Conservation (phyloP, 53 echinoderm and acorn worm species). For the Paracentrotus lividus region DNA sequence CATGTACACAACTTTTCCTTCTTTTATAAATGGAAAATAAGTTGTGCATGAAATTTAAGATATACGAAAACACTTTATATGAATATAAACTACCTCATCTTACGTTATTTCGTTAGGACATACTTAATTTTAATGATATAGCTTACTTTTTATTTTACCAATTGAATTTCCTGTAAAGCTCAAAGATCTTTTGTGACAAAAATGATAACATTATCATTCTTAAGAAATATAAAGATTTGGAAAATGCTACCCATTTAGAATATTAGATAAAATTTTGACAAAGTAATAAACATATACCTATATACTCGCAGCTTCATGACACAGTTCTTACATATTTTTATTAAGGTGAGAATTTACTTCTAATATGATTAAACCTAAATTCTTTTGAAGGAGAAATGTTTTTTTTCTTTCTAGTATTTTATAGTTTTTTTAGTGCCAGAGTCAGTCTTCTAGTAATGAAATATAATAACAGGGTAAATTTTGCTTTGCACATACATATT, state of each 20-base stretch:
- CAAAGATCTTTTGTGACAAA: neutral
- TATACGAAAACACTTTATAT: no score
- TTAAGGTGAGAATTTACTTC: neutral
- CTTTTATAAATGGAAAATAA: neutral
- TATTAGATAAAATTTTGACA: neutral
- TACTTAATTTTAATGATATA: neutral
- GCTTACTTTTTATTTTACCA: neutral
- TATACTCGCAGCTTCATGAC: neutral
- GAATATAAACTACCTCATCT: slow-evolving; percentile 14
- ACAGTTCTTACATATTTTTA: neutral
- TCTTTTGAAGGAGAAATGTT: neutral
- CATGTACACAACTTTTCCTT: neutral
- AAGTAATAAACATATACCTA: neutral
- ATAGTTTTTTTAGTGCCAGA: neutral
- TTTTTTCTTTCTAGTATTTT: neutral
- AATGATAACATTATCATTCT: neutral
- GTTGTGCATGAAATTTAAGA: neutral
- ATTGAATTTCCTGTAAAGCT: neutral
- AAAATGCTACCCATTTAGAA: neutral
- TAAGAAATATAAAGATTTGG: neutral
- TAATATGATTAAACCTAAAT: neutral
- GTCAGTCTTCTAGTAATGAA: neutral
- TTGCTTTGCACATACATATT: neutral
- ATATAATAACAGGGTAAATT: neutral
- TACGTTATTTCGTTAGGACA: neutral